Evolutionary conservation across 2,113 vertebrate genomes (phyloP).

Genomic region (Mugil cephalus): DNA sequence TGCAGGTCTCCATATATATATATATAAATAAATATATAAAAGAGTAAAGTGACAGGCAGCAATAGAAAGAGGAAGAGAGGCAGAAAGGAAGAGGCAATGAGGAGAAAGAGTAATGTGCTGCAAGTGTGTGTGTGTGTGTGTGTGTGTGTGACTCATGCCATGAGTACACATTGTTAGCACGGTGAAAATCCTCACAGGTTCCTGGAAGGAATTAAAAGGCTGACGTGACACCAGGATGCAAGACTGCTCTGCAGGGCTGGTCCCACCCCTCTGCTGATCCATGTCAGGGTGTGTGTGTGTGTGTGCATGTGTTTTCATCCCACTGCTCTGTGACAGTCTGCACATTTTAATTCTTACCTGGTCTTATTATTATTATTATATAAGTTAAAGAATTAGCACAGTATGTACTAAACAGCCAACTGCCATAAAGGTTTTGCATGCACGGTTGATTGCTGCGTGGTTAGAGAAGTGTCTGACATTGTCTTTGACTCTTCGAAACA

Average conservation of each 20-base stretch:
- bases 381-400: too few species aligned
- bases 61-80: neutral
- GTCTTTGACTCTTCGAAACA: too few species aligned
- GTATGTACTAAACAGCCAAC: too few species aligned
- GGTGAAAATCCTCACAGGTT: constrained; percentile 82
- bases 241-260: constrained; percentile 67
- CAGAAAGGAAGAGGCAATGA: neutral
- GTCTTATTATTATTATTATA: too few species aligned
- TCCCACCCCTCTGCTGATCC: constrained; percentile 61
- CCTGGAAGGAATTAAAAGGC: constrained; percentile 80
- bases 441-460: too few species aligned
- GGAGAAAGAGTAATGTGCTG: constrained; percentile 2
- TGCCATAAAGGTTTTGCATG: too few species aligned
- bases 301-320: constrained; percentile 29
- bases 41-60: too few species aligned
- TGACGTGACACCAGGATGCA: constrained; percentile 84
- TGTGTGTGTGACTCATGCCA: constrained; percentile 74
- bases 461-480: too few species aligned
- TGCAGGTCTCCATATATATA: rapidly evolving
- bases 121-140: constrained; percentile 7
- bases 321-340: neutral
- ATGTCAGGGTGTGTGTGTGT: constrained; percentile 48
- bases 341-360: too few species aligned
- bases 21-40: too few species aligned
- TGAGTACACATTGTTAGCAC: constrained; percentile 81